Percentiles rank a stretch among this genome's conserved stretches.
phyloP scores from a whole-genome alignment of 2,888 invertebrate genomes.

The Mythimna albipuncta region DNA sequence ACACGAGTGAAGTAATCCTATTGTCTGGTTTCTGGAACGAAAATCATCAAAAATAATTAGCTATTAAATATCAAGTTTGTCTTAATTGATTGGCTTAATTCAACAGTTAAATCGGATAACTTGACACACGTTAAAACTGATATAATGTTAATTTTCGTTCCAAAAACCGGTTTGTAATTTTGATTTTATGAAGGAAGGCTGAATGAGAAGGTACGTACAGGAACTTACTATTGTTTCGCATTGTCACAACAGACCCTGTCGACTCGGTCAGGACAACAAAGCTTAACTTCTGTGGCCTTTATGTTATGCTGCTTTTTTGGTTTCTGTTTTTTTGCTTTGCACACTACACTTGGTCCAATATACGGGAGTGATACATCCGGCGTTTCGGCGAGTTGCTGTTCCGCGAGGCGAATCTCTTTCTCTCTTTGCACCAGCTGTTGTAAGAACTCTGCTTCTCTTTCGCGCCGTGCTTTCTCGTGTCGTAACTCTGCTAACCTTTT shows the following conservation, averaged over 20 bases:
- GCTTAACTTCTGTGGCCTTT: slow-evolving; percentile 38
- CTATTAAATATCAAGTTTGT: neutral
- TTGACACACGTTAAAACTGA: slow-evolving; percentile 5
- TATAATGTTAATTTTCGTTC: slow-evolving; percentile 16
- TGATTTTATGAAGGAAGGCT: neutral
- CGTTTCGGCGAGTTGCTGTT: slow-evolving; percentile 16
- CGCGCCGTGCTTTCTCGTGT: slow-evolving; percentile 26
- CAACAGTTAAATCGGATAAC: slow-evolving; percentile 9
- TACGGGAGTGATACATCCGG: neutral
- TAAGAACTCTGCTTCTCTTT: slow-evolving; percentile 34
- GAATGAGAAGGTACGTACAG: neutral
- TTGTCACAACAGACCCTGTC: neutral
- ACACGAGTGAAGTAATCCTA: neutral
- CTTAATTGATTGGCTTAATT: neutral
- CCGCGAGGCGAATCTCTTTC: slow-evolving; percentile 11
- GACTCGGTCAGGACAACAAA: neutral
- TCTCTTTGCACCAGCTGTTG: slow-evolving; percentile 29
- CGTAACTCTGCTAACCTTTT: slow-evolving; percentile 2
- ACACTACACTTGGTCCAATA: neutral
- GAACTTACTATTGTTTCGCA: slow-evolving; percentile 43
- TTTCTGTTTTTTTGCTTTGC: slow-evolving; percentile 3
- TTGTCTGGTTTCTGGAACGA: slow-evolving; percentile 24
- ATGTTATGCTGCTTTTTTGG: slow-evolving; percentile 4
- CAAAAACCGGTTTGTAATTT: neutral
- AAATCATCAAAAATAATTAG: slow-evolving; percentile 21